Percentiles rank a stretch among this genome's conserved stretches.
phyloP scores from a whole-genome alignment of 2,113 vertebrate species.

The Elachura formosa region DNA sequence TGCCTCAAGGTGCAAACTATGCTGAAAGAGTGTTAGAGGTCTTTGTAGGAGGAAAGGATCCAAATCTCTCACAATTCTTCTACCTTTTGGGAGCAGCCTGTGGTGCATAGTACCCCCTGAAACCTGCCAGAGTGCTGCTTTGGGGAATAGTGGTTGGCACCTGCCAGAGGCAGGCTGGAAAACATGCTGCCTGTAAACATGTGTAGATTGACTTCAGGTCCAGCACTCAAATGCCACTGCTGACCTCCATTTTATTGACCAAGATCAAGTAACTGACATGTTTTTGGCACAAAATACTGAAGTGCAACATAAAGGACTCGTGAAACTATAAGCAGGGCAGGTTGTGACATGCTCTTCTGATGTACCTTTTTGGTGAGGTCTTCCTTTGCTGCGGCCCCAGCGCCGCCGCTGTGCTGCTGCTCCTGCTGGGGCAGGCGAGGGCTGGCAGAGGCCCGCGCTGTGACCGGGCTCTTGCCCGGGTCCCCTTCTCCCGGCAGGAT shows the following conservation, averaged over 20 bases:
- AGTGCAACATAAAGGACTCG: background rate
- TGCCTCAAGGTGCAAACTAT: background rate
- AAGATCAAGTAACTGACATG: rapidly evolving
- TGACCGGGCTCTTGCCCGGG: rapidly evolving
- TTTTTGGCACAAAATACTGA: rapidly evolving
- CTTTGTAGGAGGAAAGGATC: background rate
- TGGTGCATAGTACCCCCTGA: rapidly evolving
- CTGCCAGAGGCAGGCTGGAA: background rate
- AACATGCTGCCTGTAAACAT: rapidly evolving
- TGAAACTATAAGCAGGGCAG: background rate
- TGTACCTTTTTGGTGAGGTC: slow-evolving; percentile 20
- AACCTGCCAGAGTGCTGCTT: background rate
- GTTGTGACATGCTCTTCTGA: background rate
- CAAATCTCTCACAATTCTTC: background rate
- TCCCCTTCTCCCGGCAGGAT: background rate
- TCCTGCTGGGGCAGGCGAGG: background rate
- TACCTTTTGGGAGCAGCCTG: background rate
- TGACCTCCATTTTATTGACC: background rate
- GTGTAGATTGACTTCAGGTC: background rate
- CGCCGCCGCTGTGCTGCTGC: background rate
- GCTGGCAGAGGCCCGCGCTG: background rate
- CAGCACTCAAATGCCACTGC: rapidly evolving
- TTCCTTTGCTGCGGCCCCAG: background rate
- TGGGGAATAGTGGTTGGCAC: rapidly evolving
- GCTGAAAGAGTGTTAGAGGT: background rate